Evolutionary conservation across 2,113 vertebrate species (phyloP).

Genomic region (Elephas maximus): DNA sequence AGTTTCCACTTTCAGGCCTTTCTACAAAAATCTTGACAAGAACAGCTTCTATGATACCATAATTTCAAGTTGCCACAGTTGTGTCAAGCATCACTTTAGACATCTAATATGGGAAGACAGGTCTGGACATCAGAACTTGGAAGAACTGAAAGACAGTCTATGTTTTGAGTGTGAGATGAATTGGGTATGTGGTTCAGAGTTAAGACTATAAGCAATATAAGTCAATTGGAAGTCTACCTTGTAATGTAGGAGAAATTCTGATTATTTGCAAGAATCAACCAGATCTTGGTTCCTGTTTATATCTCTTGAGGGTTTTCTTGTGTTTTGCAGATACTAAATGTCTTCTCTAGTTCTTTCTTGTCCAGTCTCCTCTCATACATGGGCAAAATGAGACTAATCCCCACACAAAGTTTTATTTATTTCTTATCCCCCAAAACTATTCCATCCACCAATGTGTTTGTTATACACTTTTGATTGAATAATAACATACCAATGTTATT

Average conservation of each 20-base stretch:
- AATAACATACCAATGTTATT: neutral
- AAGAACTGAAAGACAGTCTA: conserved; percentile 1
- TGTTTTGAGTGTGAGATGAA: neutral
- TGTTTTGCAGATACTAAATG: neutral
- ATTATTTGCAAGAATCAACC: neutral
- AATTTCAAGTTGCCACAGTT: neutral
- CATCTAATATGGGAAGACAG: neutral
- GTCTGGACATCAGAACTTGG: neutral
- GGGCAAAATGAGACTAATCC: neutral
- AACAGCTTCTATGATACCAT: neutral
- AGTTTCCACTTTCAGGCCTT: neutral
- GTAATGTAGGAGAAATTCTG: neutral
- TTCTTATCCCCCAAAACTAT: conserved; percentile 7
- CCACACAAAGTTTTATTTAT: neutral
- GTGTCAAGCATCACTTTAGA: neutral
- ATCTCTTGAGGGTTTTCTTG: neutral
- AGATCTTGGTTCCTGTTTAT: neutral
- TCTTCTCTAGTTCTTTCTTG: neutral
- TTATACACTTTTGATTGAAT: neutral
- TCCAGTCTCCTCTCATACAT: neutral
- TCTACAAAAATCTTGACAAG: neutral
- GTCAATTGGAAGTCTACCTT: neutral
- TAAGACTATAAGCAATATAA: neutral
- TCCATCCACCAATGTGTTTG: neutral
- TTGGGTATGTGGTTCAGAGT: neutral